Percentiles rank a stretch among this genome's conserved stretches.
Conservation (phyloP, 2,888 invertebrate genomes). For the Brenthis daphne region DNA sequence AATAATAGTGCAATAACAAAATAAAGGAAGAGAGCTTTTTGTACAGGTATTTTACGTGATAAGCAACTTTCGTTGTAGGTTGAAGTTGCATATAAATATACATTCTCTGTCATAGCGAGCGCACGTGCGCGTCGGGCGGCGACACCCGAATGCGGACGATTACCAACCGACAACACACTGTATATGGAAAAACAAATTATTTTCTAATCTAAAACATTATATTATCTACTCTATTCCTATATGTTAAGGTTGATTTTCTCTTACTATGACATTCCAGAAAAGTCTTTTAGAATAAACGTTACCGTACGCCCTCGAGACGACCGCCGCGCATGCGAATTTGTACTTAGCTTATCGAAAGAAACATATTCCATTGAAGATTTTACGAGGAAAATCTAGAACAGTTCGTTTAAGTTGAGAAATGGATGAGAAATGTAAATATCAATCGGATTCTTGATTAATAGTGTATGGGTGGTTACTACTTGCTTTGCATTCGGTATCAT, state of each 20-base stretch:
- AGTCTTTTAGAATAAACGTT: constrained; percentile 37
- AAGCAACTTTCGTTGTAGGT: constrained; percentile 35
- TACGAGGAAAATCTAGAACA: too few species aligned
- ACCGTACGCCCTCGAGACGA: constrained; percentile 69
- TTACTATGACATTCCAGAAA: constrained; percentile 32
- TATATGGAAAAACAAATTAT: constrained; percentile 19
- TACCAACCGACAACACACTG: constrained; percentile 49
- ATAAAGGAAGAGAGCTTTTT: too few species aligned
- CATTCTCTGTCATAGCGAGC: constrained; percentile 57
- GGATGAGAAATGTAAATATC: constrained; percentile 43
- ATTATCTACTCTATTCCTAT: not conserved
- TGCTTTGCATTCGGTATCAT: constrained; percentile 64
- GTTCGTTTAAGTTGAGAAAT: constrained; percentile 42
- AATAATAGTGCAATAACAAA: too few species aligned
- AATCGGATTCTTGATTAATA: constrained; percentile 46
- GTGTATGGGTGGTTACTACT: constrained; percentile 64
- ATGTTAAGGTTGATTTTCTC: constrained; percentile 24
- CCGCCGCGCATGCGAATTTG: constrained; percentile 71
- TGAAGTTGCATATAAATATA: constrained; percentile 46
- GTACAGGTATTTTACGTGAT: constrained; percentile 17
- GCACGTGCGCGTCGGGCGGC: constrained; percentile 69
- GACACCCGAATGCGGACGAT: constrained; percentile 72
- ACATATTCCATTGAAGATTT: constrained; percentile 52
- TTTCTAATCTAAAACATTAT: not conserved
- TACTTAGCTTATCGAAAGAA: constrained; percentile 45